Percentiles rank a stretch among this genome's conserved stretches.
Evolutionary conservation across 2,888 invertebrate species (phyloP).

Genomic region (Ephialtes manifestator): DNA sequence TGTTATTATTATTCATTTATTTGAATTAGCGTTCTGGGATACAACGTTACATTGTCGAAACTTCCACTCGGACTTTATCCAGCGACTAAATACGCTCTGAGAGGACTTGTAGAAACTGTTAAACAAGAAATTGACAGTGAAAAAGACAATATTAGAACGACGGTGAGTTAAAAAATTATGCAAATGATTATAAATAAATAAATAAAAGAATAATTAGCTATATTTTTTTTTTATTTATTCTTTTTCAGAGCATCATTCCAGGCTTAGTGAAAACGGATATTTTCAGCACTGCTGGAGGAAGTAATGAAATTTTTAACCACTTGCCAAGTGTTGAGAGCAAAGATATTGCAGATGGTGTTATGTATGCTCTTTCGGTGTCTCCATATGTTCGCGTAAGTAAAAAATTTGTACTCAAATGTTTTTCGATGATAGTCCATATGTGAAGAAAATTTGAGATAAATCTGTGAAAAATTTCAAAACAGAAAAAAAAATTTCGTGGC

Average conservation of each 20-base stretch:
- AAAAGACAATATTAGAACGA: conserved; percentile 82
- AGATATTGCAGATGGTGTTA: conserved; percentile 85
- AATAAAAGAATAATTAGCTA: too few relatives aligned
- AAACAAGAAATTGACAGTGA: conserved; percentile 84
- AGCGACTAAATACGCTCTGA: conserved; percentile 86
- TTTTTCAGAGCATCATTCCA: conserved; percentile 88
- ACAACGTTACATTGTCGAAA: conserved; percentile 13
- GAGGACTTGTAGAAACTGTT: conserved; percentile 85
- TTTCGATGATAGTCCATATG: too few relatives aligned
- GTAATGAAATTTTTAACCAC: conserved; percentile 61
- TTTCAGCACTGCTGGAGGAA: conserved; percentile 73
- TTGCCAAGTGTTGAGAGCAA: conserved; percentile 79
- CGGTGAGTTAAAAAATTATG: conserved; percentile 56
- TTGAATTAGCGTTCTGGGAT: conserved; percentile 63
- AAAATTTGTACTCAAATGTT: too few relatives aligned
- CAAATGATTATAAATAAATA: too few relatives aligned
- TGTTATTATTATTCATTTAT: background rate
- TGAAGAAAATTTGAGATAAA: too few relatives aligned
- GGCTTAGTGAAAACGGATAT: conserved; percentile 88
- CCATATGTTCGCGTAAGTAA: conserved; percentile 63
- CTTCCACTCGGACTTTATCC: conserved; percentile 65
- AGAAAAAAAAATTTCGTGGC: too few relatives aligned
- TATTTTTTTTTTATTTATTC: background rate
- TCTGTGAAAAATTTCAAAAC: too few relatives aligned
- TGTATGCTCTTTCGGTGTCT: conserved; percentile 83